A percentile compares a stretch with the other conserved stretches of the same genome.
Evolutionary conservation across 2,797 vertebrate genomes (phyloP).

Genomic region (Eospalax fontanierii): DNA sequence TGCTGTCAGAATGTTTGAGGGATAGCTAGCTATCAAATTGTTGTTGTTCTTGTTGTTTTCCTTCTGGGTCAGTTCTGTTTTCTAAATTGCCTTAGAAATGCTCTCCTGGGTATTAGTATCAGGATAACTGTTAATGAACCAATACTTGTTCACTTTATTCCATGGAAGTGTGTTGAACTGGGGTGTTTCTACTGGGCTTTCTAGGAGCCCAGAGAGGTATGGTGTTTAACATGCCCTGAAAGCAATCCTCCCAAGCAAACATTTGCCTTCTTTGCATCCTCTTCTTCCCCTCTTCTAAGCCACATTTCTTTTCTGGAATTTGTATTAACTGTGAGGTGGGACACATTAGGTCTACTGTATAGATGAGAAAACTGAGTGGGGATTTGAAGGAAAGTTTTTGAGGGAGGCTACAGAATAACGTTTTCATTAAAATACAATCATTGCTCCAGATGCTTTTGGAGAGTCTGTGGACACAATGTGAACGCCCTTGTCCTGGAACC

Average conservation of each 20-base stretch:
- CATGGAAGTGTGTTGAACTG: neutral
- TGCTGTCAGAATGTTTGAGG: neutral
- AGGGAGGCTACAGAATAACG: conserved; percentile 13
- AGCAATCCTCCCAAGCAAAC: neutral
- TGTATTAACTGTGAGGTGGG: neutral
- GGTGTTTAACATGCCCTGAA: too few relatives aligned
- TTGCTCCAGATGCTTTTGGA: neutral
- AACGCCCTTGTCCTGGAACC: neutral
- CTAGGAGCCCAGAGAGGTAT: neutral
- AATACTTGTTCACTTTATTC: conserved; percentile 11
- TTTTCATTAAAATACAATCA: conserved; percentile 58
- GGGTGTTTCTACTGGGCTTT: neutral
- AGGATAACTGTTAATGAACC: neutral
- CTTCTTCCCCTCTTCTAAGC: neutral
- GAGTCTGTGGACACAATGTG: neutral
- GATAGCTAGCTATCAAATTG: neutral
- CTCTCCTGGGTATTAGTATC: neutral
- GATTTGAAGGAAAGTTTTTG: too few relatives aligned
- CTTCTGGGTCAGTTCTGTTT: neutral
- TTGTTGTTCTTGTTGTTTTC: neutral
- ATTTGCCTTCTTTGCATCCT: neutral
- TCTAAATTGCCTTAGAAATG: conserved; percentile 51
- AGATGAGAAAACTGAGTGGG: conserved; percentile 9
- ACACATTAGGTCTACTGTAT: neutral
- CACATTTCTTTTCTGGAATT: conserved; percentile 9